Conservation (phyloP, 2,888 invertebrate genomes). For the Bombylius major region DNA sequence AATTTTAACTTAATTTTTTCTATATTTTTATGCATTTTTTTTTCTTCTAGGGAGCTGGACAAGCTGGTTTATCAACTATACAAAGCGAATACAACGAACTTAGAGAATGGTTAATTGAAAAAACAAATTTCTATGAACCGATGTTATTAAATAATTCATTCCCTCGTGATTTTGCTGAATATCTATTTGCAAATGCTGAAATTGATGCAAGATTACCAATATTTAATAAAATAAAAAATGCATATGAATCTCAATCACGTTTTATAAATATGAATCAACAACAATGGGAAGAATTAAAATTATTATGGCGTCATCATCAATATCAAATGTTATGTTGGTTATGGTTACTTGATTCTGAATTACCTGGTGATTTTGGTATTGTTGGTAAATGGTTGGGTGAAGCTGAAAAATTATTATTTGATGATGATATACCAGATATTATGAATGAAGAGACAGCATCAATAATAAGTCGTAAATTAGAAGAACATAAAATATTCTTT, state of each 20-base stretch:
- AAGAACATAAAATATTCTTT: conserved; percentile 84
- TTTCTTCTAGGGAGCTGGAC: conserved; percentile 45
- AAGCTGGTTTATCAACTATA: conserved; percentile 60
- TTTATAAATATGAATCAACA: conserved; percentile 69
- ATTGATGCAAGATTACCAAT: conserved; percentile 56
- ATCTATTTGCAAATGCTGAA: conserved; percentile 63
- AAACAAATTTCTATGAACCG: conserved; percentile 62
- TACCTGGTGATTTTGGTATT: conserved; percentile 75
- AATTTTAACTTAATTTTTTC: background rate
- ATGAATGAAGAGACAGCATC: conserved; percentile 85
- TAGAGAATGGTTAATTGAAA: conserved; percentile 68
- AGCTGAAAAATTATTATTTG: conserved; percentile 69
- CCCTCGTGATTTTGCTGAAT: conserved; percentile 70
- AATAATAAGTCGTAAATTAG: conserved; percentile 73
- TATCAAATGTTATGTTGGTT: conserved; percentile 73
- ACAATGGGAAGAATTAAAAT: conserved; percentile 73
- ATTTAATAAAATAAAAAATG: conserved; percentile 64
- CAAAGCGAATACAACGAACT: conserved; percentile 72
- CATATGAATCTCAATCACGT: conserved; percentile 63
- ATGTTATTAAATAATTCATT: conserved; percentile 62
- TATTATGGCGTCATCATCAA: conserved; percentile 70
- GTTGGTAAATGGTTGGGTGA: conserved; percentile 84
- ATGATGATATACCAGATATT: conserved; percentile 67
- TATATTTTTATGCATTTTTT: background rate
- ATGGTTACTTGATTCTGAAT: conserved; percentile 71